Percentiles rank a stretch among this genome's conserved stretches.
Conservation (phyloP, 2,888 invertebrate species). For the Orthonychiurus folsomi region DNA sequence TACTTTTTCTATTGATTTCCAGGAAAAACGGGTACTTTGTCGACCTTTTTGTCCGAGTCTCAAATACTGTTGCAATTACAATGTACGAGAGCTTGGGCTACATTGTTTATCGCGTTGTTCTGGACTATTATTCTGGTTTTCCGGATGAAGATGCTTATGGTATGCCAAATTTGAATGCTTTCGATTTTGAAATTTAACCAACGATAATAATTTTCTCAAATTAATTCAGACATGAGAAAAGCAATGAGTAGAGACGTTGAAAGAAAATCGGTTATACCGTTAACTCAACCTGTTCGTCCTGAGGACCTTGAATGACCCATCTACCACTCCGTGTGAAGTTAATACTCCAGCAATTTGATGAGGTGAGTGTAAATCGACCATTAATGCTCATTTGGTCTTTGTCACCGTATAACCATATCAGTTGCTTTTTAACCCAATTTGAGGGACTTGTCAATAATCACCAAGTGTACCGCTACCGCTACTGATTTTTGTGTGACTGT, state of each 20-base stretch:
- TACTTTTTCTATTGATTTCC: conserved; percentile 7
- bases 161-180: conserved; percentile 45
- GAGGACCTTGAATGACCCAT: conserved; percentile 79
- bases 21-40: conserved; percentile 96
- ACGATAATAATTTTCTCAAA: no score
- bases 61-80: conserved; percentile 91
- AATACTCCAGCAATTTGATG: no score
- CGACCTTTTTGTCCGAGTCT: conserved; percentile 94
- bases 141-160: conserved; percentile 98
- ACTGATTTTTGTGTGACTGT: no score
- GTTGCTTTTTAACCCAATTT: no score
- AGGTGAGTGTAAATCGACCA: no score
- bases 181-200: no score
- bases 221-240: conserved; percentile 97
- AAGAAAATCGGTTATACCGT: conserved; percentile 84
- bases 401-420: no score
- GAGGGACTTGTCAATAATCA: no score
- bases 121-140: conserved; percentile 97
- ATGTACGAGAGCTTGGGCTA: conserved; percentile 97
- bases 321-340: no score
- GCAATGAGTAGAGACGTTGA: conserved; percentile 85
- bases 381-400: no score
- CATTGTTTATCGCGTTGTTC: conserved; percentile 86
- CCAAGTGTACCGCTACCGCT: no score
- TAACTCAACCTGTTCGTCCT: conserved; percentile 86